Evolutionary conservation across 2,113 vertebrate genomes (phyloP), one percentile per base, ranked within the genome.

Genomic region (Geococcyx californianus): DNA sequence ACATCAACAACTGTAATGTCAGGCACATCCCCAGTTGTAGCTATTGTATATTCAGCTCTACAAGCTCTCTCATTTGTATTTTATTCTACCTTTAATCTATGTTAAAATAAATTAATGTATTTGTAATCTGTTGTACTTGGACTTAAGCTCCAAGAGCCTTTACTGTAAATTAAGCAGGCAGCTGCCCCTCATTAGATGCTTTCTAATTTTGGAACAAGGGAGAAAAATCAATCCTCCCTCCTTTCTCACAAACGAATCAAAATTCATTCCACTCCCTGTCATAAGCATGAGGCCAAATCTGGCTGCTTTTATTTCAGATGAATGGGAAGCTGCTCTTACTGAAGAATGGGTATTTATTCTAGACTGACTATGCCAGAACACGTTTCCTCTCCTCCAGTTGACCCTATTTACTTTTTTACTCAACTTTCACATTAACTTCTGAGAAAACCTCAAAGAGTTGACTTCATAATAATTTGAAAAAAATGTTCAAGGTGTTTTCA

Each of bases 241-340:
- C 75, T 80, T 86, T 84, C 83, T 84, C 76, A 72, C 83, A 84
- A 89, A 40, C 52, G 75, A 89, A 96, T 70, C 72, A 62, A 85
- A 68, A 93, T 91, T 91, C 88, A 83, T 36, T 63, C 76, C 88
- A 51, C 68, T 88, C 75, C 84, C 92, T 64, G 36, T 63, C 94
- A 63, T 18, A 77, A 95, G 70, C 82, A 36, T 0, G 47, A 95
- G 79, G 51, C 76, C 88, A 84, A 92, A 92, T 66, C 72, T 86
- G 90, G 64, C 51, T 4, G 38, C 82, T 85, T 79, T 90, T 55
- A 34, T 85, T 90, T 31, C 75, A 88, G 38, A 31, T 80, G 81
- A 94, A 90, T 51, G 70, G 55, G 82, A 94, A 95, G 85, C 85
- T 66, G 81, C 84, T 84, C 84, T 40, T 45, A 54, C 51, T 42